Evolutionary conservation across 2,888 invertebrate species (phyloP).

Genomic region (Subacronicta megacephala): DNA sequence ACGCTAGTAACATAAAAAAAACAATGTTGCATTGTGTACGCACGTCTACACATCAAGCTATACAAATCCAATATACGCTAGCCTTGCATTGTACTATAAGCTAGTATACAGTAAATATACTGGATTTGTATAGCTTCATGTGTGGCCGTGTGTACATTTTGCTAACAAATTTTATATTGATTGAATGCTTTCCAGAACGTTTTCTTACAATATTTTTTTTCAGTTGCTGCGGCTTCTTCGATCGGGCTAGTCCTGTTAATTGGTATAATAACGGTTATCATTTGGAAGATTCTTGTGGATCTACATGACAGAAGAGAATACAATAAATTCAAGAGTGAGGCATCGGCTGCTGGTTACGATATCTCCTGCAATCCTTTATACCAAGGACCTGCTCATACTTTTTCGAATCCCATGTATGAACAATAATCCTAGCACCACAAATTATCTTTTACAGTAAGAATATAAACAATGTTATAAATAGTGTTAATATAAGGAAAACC

Average conservation of each 20-base stretch:
- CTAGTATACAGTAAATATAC: too few species aligned
- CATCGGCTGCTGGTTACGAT: conserved; percentile 66
- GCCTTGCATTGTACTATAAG: too few species aligned
- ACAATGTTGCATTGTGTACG: too few species aligned
- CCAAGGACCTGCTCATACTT: conserved; percentile 60
- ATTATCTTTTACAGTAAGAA: too few species aligned
- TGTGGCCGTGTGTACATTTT: too few species aligned
- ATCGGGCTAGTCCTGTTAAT: conserved; percentile 72
- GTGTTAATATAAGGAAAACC: conserved; percentile 18
- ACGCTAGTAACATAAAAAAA: too few species aligned
- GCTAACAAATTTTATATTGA: too few species aligned
- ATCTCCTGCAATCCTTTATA: conserved; percentile 70
- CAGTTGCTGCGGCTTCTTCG: conserved; percentile 74
- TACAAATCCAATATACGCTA: too few species aligned
- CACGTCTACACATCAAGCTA: too few species aligned
- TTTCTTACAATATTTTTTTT: conserved; percentile 50
- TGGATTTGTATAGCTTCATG: too few species aligned
- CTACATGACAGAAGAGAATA: conserved; percentile 76
- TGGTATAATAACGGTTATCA: conserved; percentile 74
- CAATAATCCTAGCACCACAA: conserved; percentile 22
- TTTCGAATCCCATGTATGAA: conserved; percentile 69
- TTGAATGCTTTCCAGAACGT: too few species aligned
- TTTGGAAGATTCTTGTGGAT: conserved; percentile 77
- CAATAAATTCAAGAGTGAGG: conserved; percentile 68
- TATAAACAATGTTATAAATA: too few species aligned